Base-by-base conservation (phyloP, 1,140 invertebrate species). In the Chlorops oryzae region DNA sequence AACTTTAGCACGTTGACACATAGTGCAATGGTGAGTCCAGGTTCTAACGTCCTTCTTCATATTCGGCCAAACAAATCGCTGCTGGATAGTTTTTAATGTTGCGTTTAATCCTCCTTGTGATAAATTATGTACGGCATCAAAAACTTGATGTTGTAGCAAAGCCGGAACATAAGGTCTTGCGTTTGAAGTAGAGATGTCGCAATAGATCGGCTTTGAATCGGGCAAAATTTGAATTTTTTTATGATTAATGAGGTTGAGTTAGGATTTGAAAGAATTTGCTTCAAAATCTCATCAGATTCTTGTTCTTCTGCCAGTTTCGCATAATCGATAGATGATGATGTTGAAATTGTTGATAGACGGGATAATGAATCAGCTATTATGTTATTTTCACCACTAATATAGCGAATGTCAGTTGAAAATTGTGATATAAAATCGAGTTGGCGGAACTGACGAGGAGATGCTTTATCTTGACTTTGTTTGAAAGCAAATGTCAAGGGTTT, bases 401-500 rank as follows among this genome's bases (percentile, higher is more conserved):
- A 49, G 13, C 40, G 5, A 18, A 69, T 63, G 9, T 64, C 49
- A 1, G 54, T 62, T 5, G 51, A 47, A 39, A 57, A 62, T 48
- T 69, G 54, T 1, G 58, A 39, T 15, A 66, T 61, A 27, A 25
- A 59, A 20, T 64, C 43, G 1, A 65, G 44, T 22, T 65, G 56
- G 5, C 51, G 52, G 21, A 54, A 54, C 48, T 67, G 64, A 9
- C 69, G 54, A n/a, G 62, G 59, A 4, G 59, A 52, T 41, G 40
- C 46, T 44, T 65, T 63, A 1, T 70, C 68, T 12, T 42, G 17
- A 3, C 57, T 57, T 43, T 61, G 54, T 5, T 38, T 13, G 44
- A 63, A 63, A 1, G 59, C 59, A 35, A 34, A 59, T 6, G 48
- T 53, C 6, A 70, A 43, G 7, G 67, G 65, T 52, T 67, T 65